Evolutionary conservation across 1,140 invertebrate species (phyloP), one percentile per base, ranked within the genome.

Genomic region (Colletes latitarsis): DNA sequence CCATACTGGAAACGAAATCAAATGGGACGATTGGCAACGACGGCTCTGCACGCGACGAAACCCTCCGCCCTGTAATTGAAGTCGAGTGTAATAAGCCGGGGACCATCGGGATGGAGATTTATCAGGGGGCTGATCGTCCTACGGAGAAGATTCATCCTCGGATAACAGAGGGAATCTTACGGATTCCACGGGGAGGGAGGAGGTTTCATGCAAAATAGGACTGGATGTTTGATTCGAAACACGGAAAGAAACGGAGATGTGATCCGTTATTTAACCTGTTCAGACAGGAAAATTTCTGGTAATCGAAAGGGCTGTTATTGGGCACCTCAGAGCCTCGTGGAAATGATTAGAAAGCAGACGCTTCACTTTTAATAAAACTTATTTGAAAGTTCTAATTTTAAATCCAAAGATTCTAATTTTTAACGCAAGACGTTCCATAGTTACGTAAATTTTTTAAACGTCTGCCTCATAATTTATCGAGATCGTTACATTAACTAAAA

Each of bases 61-160:
- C 41, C 19, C 55, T 43, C 8, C 57, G 3, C 15, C 1, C 15
- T 57, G 57, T 74, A 83, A 84, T 83, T 68, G 57, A 63, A 68
- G 19, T 17, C 15, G n/a, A 15, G 39, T 17, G 46, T 55, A 67
- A 57, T 67, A 57, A 76, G 19, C 19, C 6, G 15, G 4, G 30
- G 21, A 66, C 72, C 30, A 68, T 68, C 52, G 19, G 19, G 30
- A 9, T 19, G 0, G 15, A 43, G 63, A 43, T 75, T 64, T 64
- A 64, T 66, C 9, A 53, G 12, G 12, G 57, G 43, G 5, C 43
- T 30, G 41, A 62, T 60, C 19, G 70, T 6, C 9, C 63, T 17
- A 3, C 6, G 4, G 41, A 12, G 30, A 46, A n/a, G 69, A 41
- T 60, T 30, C 10, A 10, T 21, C 3, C 15, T 8, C 1, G 19